phyloP scores from a whole-genome alignment of 2,113 vertebrate genomes.

The Nothocercus julius region DNA sequence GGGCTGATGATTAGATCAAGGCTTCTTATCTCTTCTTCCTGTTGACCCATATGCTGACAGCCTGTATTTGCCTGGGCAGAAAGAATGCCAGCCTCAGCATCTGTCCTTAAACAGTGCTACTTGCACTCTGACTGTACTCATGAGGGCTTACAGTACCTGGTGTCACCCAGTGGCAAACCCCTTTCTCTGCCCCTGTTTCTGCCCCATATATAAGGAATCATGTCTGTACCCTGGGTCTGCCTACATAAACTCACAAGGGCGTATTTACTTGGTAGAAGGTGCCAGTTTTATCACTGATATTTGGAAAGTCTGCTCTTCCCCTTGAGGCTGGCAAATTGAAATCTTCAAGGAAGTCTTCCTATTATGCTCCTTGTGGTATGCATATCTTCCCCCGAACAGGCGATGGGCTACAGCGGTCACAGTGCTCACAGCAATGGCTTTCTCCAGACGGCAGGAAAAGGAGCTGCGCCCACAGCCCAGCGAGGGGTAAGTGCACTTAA shows the following conservation, averaged over 20 bases:
- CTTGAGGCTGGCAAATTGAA: background rate
- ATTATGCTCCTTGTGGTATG: background rate
- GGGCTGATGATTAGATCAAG: background rate
- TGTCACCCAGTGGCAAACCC: background rate
- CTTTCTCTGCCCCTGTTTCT: background rate
- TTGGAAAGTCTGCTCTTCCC: background rate
- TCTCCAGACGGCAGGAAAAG: slow-evolving; percentile 79
- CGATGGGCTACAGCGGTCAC: slow-evolving; percentile 63
- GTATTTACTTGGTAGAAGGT: background rate
- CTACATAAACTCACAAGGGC: background rate
- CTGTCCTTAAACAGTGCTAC: background rate
- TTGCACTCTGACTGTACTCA: background rate
- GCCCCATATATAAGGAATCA: background rate
- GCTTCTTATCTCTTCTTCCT: background rate
- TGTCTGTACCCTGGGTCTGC: background rate
- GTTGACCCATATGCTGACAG: background rate
- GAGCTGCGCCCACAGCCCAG: slow-evolving; percentile 71
- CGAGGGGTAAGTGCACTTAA: slow-evolving; percentile 77
- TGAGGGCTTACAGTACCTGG: background rate
- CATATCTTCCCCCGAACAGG: slow-evolving; percentile 31
- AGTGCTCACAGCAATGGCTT: slow-evolving; percentile 87
- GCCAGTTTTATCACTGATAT: background rate
- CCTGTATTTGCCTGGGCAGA: background rate
- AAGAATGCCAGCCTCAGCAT: background rate
- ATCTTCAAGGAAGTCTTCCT: background rate